Base-by-base conservation (phyloP, 2,888 invertebrate genomes). In the Rhaphigaster nebulosa region DNA sequence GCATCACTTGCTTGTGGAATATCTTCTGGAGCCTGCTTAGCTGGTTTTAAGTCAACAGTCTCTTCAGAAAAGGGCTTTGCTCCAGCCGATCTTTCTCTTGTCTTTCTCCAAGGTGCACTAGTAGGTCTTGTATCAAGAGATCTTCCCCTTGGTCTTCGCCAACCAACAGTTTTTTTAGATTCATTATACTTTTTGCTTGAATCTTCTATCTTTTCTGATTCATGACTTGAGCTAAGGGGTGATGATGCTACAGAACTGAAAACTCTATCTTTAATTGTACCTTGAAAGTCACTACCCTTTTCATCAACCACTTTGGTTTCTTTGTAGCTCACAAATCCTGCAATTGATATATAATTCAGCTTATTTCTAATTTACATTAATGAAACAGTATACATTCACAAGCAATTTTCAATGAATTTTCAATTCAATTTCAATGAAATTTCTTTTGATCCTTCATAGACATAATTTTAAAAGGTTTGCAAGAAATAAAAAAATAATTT, bases 291-390 rank as follows among this genome's bases (percentile, higher is more conserved):
- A 88, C 93, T 92, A 91, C 93, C 93, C 93, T 93, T 93, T 90
- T 93, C 93, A 91, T 94, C 94, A 60, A 93, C 93, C 70, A 94
- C 93, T 90, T 94, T 92, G 41, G 94, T 93, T 92, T 94, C 94
- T 93, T 94, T 94, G 92, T 94, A 94, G 84, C 88, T 84, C 45
- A 88, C 41, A 89, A 90, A 80, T 90, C 91, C 91, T 91, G 91
- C 29, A 91, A 91, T 76, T 76, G 34, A 87, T 34, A 52, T 87
- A 52, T 52, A n/a, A 50, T 45, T 84, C 15, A 45, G 15, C 84
- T 84, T 84, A 45, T 45, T 45, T 45, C 26, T 84, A 84, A 84
- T 41, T 41, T 3, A 45, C 23, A 45, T 45, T 45, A 45, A 76
- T 60, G 60, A 60, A 38, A 20, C 20, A 65, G 29, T 29, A 29